Evolutionary conservation across 2,797 vertebrate genomes (phyloP), one percentile per base, ranked within the genome.

Genomic region (Tapera naevia): DNA sequence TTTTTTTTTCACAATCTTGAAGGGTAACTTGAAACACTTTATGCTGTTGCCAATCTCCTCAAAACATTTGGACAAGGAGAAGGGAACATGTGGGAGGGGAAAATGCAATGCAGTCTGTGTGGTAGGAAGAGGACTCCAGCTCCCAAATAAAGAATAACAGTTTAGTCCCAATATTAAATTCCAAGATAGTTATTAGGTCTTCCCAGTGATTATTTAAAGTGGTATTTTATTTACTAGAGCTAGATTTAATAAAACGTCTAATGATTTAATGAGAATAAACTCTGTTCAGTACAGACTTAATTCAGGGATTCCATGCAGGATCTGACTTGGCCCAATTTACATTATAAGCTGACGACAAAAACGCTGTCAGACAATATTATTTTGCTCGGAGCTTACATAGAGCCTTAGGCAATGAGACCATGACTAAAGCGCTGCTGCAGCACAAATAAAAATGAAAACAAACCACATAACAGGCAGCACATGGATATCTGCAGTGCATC

Each of bases 281-380:
- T 25, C 18, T 1, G 9, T 17, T n/a, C 45, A n/a, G 80, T 37
- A n/a, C 0, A 0, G 61, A 10, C 45, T 39, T 32, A 8, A 17
- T 22, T 13, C 48, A 70, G 72, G 24, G 76, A 62, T 61, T 61
- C 45, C 74, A 41, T 2, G 4, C 8, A 69, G 85, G 94, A 71
- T 37, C 4, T 13, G 61, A 84, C 11, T 10, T 5, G 50, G 73
- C 23, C 48, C 70, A n/a, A n/a, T 67, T 6, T 46, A n/a, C 66
- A 66, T 17, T 16, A 32, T 10, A 5, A 67, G 48, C 69, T 66
- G 86, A 48, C 3, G 72, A 27, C 53, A 57, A 73, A 13, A 85
- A 9, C 39, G 5, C 71, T n/a, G 81, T 25, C 58, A 50, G 50
- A 48, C 54, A 32, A 83, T 79, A 41, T 72, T 6, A 5, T 5